Evolutionary conservation across 2,797 vertebrate species (phyloP).

Genomic region (Calcarius lapponicus): DNA sequence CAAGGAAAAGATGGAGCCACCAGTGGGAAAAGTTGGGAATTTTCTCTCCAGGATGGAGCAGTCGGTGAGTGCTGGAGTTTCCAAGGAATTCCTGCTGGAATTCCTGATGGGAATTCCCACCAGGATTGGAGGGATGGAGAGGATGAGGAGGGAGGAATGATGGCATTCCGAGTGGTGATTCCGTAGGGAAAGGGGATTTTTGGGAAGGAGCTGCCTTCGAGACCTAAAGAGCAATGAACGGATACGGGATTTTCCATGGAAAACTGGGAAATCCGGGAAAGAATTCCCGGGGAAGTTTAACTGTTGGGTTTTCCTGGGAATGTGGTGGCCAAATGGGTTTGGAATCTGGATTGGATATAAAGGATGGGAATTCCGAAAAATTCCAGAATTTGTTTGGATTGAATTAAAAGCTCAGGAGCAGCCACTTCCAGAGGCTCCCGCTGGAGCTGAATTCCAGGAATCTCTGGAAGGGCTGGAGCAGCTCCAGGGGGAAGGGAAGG

Average conservation of each 20-base stretch:
- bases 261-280: fast-evolving
- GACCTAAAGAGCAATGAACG: fast-evolving
- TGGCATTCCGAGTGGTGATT: neutral
- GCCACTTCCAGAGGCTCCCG: neutral
- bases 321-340: fast-evolving
- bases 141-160: neutral
- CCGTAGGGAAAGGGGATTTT: neutral
- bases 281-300: fast-evolving
- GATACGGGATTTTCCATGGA: neutral
- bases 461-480: neutral
- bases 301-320: neutral
- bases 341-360: neutral
- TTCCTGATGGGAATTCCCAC: neutral
- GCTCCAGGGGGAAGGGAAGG: neutral
- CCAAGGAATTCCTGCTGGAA: fast-evolving
- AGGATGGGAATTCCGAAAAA: neutral
- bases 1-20: fast-evolving
- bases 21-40: neutral
- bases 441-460: neutral
- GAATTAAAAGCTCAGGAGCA: fast-evolving
- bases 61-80: neutral
- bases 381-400: neutral
- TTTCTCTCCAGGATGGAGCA: neutral
- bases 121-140: neutral
- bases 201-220: neutral